Percentiles rank a stretch among this genome's conserved stretches.
Evolutionary conservation across 2,113 vertebrate species (phyloP).

Genomic region (Pteruthius melanotis): DNA sequence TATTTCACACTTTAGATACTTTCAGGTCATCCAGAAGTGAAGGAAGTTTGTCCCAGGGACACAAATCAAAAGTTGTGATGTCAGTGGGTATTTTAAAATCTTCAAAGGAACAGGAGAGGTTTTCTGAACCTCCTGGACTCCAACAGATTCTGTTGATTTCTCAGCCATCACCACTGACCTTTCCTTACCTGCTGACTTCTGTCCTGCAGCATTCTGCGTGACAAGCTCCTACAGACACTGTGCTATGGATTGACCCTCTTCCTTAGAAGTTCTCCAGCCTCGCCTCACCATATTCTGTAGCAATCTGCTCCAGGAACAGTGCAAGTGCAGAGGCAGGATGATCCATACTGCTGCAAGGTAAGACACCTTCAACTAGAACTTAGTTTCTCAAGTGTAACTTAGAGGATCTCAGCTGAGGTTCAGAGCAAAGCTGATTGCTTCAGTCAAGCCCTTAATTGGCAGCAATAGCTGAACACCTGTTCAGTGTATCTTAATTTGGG

Average conservation of each 20-base stretch:
- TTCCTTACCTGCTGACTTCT: background rate
- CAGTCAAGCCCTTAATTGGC: background rate
- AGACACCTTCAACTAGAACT: background rate
- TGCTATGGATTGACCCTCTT: background rate
- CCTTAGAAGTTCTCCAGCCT: background rate
- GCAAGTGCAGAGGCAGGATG: rapidly evolving
- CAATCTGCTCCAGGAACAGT: background rate
- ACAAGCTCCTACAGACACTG: background rate
- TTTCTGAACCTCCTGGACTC: too few relatives aligned
- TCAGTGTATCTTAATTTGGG: background rate
- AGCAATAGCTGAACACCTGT: background rate
- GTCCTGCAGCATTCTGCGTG: background rate
- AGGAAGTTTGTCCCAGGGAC: too few relatives aligned
- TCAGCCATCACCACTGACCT: background rate
- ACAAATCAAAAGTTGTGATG: too few relatives aligned
- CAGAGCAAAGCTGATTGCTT: background rate
- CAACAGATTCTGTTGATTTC: background rate
- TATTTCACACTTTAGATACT: too few relatives aligned
- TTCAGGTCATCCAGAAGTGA: too few relatives aligned
- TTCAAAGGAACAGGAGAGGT: too few relatives aligned
- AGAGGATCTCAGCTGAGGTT: background rate
- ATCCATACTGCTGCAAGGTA: rapidly evolving
- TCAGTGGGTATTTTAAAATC: too few relatives aligned
- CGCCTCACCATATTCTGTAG: background rate
- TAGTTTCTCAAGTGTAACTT: background rate